Evolutionary conservation across 2,888 invertebrate genomes (phyloP), one percentile per base, ranked within the genome.

Genomic region (Parapristionchus giblindavisi): DNA sequence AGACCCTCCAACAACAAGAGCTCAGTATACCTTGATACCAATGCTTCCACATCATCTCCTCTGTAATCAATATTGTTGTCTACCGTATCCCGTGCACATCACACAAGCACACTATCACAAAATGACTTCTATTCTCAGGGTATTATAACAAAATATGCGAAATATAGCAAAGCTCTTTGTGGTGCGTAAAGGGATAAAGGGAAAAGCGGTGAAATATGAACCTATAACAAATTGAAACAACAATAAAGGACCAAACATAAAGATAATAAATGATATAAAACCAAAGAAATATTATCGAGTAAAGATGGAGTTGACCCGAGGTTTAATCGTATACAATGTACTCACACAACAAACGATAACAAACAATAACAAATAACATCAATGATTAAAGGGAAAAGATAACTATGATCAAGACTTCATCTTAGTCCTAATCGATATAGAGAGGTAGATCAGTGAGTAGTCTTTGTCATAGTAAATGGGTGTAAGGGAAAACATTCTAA

Each of bases 1-100:
- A 72, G 40, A 32, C 72, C 72, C 11, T 72, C 72, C 60, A 60
- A 34, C 32, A 72, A 34, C 34, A 72, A 48, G 32, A 72, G 29
- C 36, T 72, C 72, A 2, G 72, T 72, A 48, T 72, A 72, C 14
- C 72, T 27, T 5, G 60, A 43, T 3, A 72, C 72, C 4, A 72
- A 36, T 14, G 72, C 72, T 24, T 72, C 72, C 43, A 72, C 60
- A n/a, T 72, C 72, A 14, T 72, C 48, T 8, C 52, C 24, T 32
- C 72, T 72, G 48, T 32, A 72, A 48, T 14, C 32, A 11, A 36
- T 3, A 43, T 43, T 43, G 43, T 43, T 43, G 43, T 14, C 17
- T 14, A 8, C 43, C 43, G 43, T 43, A 11, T 56, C 56, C 56
- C 56, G 17, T 27, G 56, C 32, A 32, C 56, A 24, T 8, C 52